Evolutionary conservation across 2,797 vertebrate genomes (phyloP), one percentile per base, ranked within the genome.

Genomic region (Neosalanx taihuensis): DNA sequence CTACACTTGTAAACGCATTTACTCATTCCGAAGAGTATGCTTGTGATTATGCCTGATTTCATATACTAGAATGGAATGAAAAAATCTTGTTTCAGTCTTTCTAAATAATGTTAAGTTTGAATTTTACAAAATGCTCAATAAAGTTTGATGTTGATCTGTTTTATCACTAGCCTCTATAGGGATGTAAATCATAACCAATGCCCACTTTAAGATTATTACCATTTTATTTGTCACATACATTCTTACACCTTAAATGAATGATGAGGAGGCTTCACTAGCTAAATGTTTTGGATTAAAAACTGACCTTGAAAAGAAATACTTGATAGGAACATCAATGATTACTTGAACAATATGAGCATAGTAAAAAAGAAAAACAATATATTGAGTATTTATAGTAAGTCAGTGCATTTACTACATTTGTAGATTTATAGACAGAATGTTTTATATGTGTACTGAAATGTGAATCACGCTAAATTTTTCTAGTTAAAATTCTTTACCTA

Each of bases 71-170:
- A 26, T 26, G 23, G 23, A 26, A 26, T 26, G 12, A 41, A 41
- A 1, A 41, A 41, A 41, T 41, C 37, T 41, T 41, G 7, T 41
- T 41, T 41, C 37, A 41, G 37, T 70, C 17, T 3, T 74, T 72
- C 17, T 1, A 5, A 17, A 66, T 77, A 31, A 64, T 64, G 68
- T 18, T 67, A 67, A 18, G 41, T 81, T 76, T 71, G 4, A 68
- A 46, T 15, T 46, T 46, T 13, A 46, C 2, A 1, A 46, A 33
- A 71, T 84, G 79, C 77, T 80, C 84, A 91, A 85, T 90, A 87
- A 88, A 88, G 37, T 46, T 81, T 77, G 71, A 41, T 78, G 76
- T 51, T 82, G 71, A 18, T n/a, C 41, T 53, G 31, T 69, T 68
- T 71, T 59, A 49, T 18, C 5, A n/a, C 51, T 17, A n/a, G n/a